Evolutionary conservation across 2,888 invertebrate genomes (phyloP).

Genomic region (Sminthurides aquaticus): DNA sequence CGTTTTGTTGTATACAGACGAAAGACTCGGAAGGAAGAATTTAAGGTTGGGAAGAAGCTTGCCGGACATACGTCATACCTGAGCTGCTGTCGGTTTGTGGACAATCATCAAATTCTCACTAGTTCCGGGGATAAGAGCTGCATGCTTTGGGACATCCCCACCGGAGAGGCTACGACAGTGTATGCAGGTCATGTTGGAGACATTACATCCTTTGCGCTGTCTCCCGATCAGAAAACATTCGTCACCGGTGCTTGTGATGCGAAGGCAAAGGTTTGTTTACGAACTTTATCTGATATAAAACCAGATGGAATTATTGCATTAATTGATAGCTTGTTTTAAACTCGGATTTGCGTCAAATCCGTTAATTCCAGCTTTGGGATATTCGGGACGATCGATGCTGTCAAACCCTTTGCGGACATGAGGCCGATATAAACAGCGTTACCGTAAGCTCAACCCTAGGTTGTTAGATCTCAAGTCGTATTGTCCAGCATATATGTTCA

Average conservation of each 20-base stretch:
- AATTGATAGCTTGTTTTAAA: neutral
- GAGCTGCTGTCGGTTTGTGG: neutral
- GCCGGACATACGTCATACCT: neutral
- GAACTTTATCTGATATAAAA: neutral
- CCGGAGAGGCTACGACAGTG: constrained; percentile 50
- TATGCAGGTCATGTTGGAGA: neutral
- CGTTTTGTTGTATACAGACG: neutral
- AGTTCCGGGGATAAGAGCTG: constrained; percentile 97
- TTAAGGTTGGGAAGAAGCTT: neutral
- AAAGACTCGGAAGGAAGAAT: neutral
- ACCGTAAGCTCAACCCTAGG: neutral
- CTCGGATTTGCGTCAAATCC: neutral
- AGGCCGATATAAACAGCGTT: neutral
- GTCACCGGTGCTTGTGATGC: neutral
- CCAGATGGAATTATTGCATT: neutral
- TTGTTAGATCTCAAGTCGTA: neutral
- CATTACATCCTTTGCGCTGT: neutral
- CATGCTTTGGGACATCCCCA: constrained; percentile 87
- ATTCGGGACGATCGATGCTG: neutral
- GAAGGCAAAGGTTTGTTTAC: neutral
- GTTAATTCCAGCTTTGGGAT: neutral
- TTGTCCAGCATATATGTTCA: no score
- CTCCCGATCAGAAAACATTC: neutral
- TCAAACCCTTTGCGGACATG: neutral
- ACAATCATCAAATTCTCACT: constrained; percentile 78